phyloP scores from a whole-genome alignment of 2,113 vertebrate genomes.

The Paralichthys olivaceus region DNA sequence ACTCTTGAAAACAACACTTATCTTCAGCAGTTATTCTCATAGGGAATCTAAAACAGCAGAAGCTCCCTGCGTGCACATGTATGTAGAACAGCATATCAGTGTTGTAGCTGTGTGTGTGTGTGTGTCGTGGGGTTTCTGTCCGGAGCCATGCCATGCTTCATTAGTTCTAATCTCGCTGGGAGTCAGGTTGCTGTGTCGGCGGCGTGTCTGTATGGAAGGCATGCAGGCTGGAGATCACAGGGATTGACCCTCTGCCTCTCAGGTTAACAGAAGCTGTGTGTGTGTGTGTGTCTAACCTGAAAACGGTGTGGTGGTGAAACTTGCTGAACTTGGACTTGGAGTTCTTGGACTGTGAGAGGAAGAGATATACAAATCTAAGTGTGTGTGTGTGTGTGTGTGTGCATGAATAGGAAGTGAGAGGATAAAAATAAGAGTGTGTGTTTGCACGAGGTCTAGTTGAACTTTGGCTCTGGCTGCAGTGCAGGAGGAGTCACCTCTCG shows the following conservation, averaged over 20 bases:
- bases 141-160: conserved; percentile 71
- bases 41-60: background rate
- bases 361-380: conserved; percentile 3
- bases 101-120: conserved; percentile 21
- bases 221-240: conserved; percentile 80
- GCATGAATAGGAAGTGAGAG: conserved; percentile 8
- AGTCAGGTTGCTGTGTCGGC: conserved; percentile 80
- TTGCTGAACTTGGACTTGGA: conserved; percentile 24
- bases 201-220: conserved; percentile 77
- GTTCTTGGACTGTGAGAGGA: conserved; percentile 10
- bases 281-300: conserved; percentile 36
- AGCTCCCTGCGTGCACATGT: conserved; percentile 16
- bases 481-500: conserved; percentile 65
- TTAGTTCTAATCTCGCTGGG: conserved; percentile 76
- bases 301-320: conserved; percentile 16
- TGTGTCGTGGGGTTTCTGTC: conserved; percentile 30
- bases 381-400: conserved; percentile 15
- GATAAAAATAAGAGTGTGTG: conserved; percentile 23
- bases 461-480: conserved; percentile 69
- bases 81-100: background rate
- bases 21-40: background rate
- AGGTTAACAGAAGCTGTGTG: conserved; percentile 83
- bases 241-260: conserved; percentile 82
- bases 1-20: background rate
- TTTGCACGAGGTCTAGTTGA: conserved; percentile 69